Evolutionary conservation across 2,888 invertebrate genomes (phyloP), one percentile per base, ranked within the genome.

Genomic region (Pilophorus perplexus): DNA sequence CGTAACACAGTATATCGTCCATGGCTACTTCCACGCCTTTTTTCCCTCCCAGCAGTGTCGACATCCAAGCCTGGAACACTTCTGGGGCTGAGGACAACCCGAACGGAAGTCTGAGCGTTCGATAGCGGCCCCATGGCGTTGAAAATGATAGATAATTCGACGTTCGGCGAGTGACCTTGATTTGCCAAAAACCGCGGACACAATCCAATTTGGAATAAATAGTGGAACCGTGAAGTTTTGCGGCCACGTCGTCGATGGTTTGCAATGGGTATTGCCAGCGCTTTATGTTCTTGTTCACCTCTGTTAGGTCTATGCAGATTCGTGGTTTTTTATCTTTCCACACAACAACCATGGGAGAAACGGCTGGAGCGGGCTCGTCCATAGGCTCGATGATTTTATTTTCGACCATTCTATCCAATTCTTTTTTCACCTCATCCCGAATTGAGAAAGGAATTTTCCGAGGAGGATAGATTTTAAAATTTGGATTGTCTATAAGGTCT

Each of bases 201-300:
- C 72, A 70, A 66, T 75, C 75, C 2, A 74, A 59, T 3, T 68
- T 72, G 16, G 69, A 72, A 66, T 73, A 74, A 1, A 72, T 20
- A 37, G 22, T 64, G 38, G 64, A 28, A 20, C 40, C 52, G 22
- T 28, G 50, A 18, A 64, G 37, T 12, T 38, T 64, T 3, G 64
- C 37, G 12, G 52, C 38, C 2, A 64, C 52, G 3, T 64, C 64
- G 1, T 64, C 64, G 20, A 57, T 57, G 4, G 6, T 62, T 46
- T 44, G 62, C 48, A 62, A 16, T 23, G 62, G 62, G 48, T 62
- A 62, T 14, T 62, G 62, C 2, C 48, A 28, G 16, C 62, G 44
- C 46, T 46, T 62, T 62, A 62, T 44, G 18, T 62, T 46, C 48
- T 62, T 46, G 28, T 62, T 62, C 5, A 46, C 48, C 1, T 62